These are phyloP conservation scores for Pipa parva DNA, from an alignment of 2,113 vertebrate species.

Conservation along the genomic window DNA sequence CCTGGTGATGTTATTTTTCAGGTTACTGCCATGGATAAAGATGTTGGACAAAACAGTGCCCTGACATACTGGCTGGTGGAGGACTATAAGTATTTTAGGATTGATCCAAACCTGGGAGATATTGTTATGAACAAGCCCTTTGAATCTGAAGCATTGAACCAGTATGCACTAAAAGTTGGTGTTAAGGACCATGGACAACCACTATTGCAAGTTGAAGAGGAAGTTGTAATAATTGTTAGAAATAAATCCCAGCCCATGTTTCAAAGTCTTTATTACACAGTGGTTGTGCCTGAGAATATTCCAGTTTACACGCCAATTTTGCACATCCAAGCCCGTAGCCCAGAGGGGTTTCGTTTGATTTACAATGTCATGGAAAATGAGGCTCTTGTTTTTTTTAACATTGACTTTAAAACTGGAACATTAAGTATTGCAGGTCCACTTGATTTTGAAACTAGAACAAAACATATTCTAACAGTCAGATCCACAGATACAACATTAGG, in stretches of 20 bases:
- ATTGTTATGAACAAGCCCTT: slow-evolving; percentile 84
- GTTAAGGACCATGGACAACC: slow-evolving; percentile 78
- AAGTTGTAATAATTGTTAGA: slow-evolving; percentile 82
- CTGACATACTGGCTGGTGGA: slow-evolving; percentile 79
- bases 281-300: slow-evolving; percentile 87
- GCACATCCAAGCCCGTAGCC: slow-evolving; percentile 91
- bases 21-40: slow-evolving; percentile 78
- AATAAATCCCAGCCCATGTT: slow-evolving; percentile 91
- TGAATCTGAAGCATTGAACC: slow-evolving; percentile 85
- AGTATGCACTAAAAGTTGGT: slow-evolving; percentile 78
- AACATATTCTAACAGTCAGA: slow-evolving; percentile 76
- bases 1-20: slow-evolving; percentile 90
- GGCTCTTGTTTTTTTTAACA: slow-evolving; percentile 73
- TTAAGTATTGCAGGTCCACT: slow-evolving; percentile 79
- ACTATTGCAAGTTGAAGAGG: slow-evolving; percentile 62
- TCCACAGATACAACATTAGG: slow-evolving; percentile 88
- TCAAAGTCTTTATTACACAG: slow-evolving; percentile 82
- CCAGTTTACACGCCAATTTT: slow-evolving; percentile 83
- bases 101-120: slow-evolving; percentile 85
- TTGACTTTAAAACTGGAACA: slow-evolving; percentile 90
- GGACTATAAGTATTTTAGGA: slow-evolving; percentile 82
- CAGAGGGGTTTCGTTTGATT: slow-evolving; percentile 88
- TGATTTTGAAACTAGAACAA: slow-evolving; percentile 80
- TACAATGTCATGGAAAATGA: slow-evolving; percentile 90
- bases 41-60: slow-evolving; percentile 75